Conservation (phyloP, 1,140 invertebrate species). For the Lepidotrigona ventralis region DNA sequence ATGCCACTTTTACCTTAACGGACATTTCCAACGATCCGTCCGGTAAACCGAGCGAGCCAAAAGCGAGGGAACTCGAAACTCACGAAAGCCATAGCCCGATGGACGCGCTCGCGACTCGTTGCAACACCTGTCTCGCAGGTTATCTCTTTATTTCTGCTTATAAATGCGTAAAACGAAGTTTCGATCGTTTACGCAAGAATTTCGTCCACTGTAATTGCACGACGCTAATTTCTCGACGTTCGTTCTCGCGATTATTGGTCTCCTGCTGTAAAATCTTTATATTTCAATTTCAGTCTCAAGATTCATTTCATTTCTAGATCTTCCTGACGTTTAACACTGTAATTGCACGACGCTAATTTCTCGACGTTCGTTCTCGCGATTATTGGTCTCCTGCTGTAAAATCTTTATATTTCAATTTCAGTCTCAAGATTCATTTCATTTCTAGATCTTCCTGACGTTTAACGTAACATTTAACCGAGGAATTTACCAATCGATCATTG, state of each 20-base stretch:
- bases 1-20: constrained; percentile 62
- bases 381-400: no score
- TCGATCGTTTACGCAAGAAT: background rate
- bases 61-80: constrained; percentile 30
- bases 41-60: constrained; percentile 32
- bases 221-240: background rate
- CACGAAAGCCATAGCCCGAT: background rate
- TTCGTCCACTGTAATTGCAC: background rate
- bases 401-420: no score
- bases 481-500: no score
- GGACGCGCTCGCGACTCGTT: constrained; percentile 46
- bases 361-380: background rate
- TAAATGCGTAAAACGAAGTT: background rate
- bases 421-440: no score
- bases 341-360: background rate
- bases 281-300: no score
- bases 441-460: no score
- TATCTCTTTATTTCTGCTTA: background rate
- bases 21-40: constrained; percentile 52
- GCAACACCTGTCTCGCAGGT: constrained; percentile 11
- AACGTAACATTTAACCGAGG: no score
- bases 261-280: no score
- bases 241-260: no score
- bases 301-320: no score
- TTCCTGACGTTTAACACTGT: no score